These are phyloP conservation scores for Xanthia togata DNA, from an alignment of 2,888 invertebrate species.

Conservation along the genomic window DNA sequence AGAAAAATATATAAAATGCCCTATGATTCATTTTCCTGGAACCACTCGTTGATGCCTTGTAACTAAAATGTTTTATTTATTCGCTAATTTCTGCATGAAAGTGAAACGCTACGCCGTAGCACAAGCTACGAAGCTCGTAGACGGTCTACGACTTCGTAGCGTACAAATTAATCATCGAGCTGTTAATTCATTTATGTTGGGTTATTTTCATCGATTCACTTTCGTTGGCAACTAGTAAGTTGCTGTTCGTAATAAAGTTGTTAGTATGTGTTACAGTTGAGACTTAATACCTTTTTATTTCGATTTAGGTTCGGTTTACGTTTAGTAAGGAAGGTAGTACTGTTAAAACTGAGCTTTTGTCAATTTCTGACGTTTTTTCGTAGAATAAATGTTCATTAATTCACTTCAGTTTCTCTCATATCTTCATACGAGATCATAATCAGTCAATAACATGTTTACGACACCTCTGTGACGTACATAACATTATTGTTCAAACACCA, in stretches of 20 bases:
- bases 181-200: slow-evolving; percentile 63
- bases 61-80: slow-evolving; percentile 31
- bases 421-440: slow-evolving; percentile 24
- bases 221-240: slow-evolving; percentile 40
- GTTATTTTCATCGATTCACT: slow-evolving; percentile 62
- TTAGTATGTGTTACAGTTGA: slow-evolving; percentile 27
- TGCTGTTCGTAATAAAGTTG: slow-evolving; percentile 33
- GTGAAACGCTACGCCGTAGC: slow-evolving; percentile 62
- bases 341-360: not conserved
- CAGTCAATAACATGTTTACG: slow-evolving; percentile 43
- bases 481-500: slow-evolving; percentile 13
- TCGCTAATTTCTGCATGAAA: slow-evolving; percentile 45
- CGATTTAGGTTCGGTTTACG: not conserved
- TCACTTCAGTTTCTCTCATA: slow-evolving; percentile 1
- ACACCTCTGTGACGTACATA: slow-evolving; percentile 18
- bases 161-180: slow-evolving; percentile 63
- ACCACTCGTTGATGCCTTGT: not conserved
- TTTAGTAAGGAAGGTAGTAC: not conserved
- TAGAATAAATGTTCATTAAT: not conserved
- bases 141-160: slow-evolving; percentile 69
- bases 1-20: slow-evolving; percentile 15
- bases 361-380: too few relatives aligned
- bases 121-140: slow-evolving; percentile 63
- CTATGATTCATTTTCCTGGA: slow-evolving; percentile 14
- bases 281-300: not conserved